These are phyloP conservation scores for Leucosticte australis DNA, from an alignment of 2,113 vertebrate genomes.

Conservation along the genomic window DNA sequence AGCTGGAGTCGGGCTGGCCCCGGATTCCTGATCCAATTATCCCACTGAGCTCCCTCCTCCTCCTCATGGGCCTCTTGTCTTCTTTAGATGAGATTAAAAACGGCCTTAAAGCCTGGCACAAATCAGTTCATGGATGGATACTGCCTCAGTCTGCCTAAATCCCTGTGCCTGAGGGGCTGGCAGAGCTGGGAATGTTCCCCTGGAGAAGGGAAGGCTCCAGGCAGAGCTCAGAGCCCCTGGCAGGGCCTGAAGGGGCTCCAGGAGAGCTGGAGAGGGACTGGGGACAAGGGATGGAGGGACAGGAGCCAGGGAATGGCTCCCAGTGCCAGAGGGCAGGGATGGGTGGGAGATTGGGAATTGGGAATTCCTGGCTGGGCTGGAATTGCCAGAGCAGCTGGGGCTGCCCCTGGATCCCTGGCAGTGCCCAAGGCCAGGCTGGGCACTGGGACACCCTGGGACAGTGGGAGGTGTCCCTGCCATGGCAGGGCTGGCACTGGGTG, in stretches of 20 bases:
- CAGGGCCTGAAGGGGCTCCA: neutral
- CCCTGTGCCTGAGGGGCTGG: neutral
- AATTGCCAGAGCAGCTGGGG: too few relatives aligned
- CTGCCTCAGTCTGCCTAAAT: neutral
- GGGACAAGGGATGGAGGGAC: neutral
- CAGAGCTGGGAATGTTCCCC: neutral
- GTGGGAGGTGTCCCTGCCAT: too few relatives aligned
- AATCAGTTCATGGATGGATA: neutral
- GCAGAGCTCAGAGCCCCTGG: neutral
- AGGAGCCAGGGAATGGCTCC: neutral
- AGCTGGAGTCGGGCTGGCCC: neutral
- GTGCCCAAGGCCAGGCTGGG: too few relatives aligned
- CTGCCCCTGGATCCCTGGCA: too few relatives aligned
- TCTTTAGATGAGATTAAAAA: slow-evolving; percentile 10
- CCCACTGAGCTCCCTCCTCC: neutral
- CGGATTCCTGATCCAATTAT: slow-evolving; percentile 28
- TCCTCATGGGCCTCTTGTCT: neutral
- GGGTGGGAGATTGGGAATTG: too few relatives aligned
- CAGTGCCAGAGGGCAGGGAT: too few relatives aligned
- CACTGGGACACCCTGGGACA: too few relatives aligned
- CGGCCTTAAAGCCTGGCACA: neutral
- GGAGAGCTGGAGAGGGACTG: neutral
- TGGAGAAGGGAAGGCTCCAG: accelerated
- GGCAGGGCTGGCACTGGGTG: neutral
- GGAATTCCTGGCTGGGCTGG: too few relatives aligned